A percentile compares a stretch with the other conserved stretches of the same genome.
These are phyloP conservation scores for Neelides folsomi DNA, from an alignment of 2,888 invertebrate species.

Conservation along the genomic window DNA sequence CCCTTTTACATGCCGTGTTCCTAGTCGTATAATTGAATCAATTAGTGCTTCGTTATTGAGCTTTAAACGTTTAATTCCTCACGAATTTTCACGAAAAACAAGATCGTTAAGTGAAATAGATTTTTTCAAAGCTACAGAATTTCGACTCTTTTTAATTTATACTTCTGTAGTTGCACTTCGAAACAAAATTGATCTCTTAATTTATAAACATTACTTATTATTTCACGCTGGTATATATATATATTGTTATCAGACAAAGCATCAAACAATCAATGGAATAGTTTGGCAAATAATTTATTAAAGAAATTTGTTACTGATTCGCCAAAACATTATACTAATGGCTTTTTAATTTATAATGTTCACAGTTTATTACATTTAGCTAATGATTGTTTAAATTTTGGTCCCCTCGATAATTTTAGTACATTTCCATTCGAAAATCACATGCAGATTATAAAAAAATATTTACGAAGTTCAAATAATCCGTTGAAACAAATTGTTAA, in stretches of 20 bases:
- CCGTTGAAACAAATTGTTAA: constrained; percentile 21
- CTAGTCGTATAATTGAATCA: too few species aligned
- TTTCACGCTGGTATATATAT: constrained; percentile 6
- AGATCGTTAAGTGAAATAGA: constrained; percentile 23
- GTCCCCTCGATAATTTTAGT: constrained; percentile 34
- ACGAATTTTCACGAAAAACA: constrained; percentile 31
- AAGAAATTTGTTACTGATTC: constrained; percentile 32
- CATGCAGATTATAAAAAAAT: constrained; percentile 29
- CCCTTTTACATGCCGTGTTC: too few species aligned
- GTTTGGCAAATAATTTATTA: constrained; percentile 26
- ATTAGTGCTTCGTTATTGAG: background rate
- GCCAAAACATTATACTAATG: constrained; percentile 34
- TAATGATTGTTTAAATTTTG: constrained; percentile 35
- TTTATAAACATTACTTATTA: constrained; percentile 10
- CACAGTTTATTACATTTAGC: constrained; percentile 36
- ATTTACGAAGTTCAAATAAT: constrained; percentile 13
- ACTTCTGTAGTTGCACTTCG: constrained; percentile 28
- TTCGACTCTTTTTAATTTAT: constrained; percentile 29
- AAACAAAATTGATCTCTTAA: constrained; percentile 8
- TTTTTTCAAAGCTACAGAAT: constrained; percentile 34
- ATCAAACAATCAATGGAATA: constrained; percentile 5
- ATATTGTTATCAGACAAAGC: background rate
- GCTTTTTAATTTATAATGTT: constrained; percentile 36
- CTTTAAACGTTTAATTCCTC: background rate
- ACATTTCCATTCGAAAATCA: constrained; percentile 37